phyloP scores from a whole-genome alignment of 1,140 invertebrate species.

The Drosophila orena region DNA sequence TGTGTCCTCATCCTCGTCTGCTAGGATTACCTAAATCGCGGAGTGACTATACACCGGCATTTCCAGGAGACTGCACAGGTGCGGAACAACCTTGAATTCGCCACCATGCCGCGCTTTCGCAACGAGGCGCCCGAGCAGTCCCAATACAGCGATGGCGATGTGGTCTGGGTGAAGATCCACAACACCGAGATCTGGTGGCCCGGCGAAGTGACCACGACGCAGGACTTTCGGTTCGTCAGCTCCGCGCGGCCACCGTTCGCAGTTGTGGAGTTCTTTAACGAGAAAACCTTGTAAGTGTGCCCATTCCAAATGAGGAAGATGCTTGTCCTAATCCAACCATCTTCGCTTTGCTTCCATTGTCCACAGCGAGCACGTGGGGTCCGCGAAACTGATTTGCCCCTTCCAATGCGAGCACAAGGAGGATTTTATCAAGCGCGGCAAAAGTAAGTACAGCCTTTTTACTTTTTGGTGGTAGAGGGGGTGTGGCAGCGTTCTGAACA shows the following conservation, averaged over 20 bases:
- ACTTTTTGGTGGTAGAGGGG: no score
- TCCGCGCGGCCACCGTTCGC: constrained; percentile 90
- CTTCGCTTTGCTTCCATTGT: not conserved
- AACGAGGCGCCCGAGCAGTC: constrained; percentile 40
- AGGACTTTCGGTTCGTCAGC: constrained; percentile 79
- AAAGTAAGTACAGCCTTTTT: constrained; percentile 87
- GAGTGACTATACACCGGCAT: not conserved
- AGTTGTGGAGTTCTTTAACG: constrained; percentile 93
- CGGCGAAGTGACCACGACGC: constrained; percentile 88
- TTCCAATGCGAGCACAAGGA: constrained; percentile 91
- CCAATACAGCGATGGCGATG: constrained; percentile 89
- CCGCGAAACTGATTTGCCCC: constrained; percentile 89
- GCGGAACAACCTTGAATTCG: not conserved
- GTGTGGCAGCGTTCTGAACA: no score
- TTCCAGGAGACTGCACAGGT: not conserved
- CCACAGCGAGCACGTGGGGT: constrained; percentile 91
- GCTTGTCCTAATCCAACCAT: not conserved
- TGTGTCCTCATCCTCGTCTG: constrained; percentile 1
- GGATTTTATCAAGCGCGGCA: constrained; percentile 92
- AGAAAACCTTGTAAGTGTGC: constrained; percentile 90
- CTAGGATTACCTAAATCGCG: not conserved
- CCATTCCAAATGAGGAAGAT: rapidly evolving
- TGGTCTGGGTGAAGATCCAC: constrained; percentile 92
- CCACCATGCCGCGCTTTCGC: constrained; percentile 52
- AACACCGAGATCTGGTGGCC: constrained; percentile 91